Conservation (phyloP, 1,140 invertebrate species). For the Macrobrachium rosenbergii region DNA sequence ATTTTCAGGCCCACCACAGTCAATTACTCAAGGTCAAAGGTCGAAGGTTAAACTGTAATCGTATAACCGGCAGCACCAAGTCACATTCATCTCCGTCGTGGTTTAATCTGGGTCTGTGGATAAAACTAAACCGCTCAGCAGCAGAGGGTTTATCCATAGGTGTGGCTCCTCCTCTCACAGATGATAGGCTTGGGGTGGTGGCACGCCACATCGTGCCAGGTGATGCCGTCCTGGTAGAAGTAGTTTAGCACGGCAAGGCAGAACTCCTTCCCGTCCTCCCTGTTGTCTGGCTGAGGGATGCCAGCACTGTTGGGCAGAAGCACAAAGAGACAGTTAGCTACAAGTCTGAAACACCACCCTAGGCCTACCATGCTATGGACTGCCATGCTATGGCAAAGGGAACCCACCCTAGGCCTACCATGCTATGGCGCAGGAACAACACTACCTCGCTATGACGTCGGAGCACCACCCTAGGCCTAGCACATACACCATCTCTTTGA, state of each 20-base stretch:
- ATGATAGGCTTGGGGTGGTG: not conserved
- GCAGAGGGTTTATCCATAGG: not conserved
- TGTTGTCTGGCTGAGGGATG: conserved; percentile 83
- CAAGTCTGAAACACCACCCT: not conserved
- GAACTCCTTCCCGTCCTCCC: conserved; percentile 81
- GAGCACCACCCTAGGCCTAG: too few relatives aligned
- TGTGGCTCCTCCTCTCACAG: not conserved
- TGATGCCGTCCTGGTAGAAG: conserved; percentile 24
- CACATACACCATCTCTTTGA: too few relatives aligned
- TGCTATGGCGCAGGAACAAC: not conserved
- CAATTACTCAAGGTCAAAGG: too few relatives aligned
- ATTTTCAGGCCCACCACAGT: too few relatives aligned
- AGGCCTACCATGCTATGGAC: too few relatives aligned
- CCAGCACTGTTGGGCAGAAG: conserved; percentile 73
- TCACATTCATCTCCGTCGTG: too few relatives aligned
- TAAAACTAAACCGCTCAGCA: not conserved
- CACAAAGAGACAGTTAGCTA: not conserved
- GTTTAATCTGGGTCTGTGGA: too few relatives aligned
- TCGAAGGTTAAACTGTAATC: too few relatives aligned
- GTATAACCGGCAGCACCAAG: too few relatives aligned
- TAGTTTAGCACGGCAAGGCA: conserved; percentile 84
- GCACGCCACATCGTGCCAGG: not conserved
- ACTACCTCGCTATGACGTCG: too few relatives aligned
- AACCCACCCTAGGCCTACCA: not conserved
- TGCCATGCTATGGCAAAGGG: too few relatives aligned